These are phyloP conservation scores for Cyprinodon brontotheroides DNA, from an alignment of 2,113 vertebrate genomes.

Conservation along the genomic window DNA sequence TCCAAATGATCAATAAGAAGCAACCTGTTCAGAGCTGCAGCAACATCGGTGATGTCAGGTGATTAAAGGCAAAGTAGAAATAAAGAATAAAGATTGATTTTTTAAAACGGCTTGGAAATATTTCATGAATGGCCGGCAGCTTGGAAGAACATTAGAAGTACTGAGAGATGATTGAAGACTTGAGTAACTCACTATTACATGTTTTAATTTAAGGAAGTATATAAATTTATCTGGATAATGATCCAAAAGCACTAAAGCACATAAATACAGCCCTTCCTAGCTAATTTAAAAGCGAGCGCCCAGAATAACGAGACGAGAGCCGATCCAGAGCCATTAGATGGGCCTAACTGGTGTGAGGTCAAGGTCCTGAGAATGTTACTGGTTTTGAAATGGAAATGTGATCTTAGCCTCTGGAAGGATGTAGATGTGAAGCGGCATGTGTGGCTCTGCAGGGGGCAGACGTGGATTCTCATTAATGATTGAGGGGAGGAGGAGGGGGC, in stretches of 20 bases:
- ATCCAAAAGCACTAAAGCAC: not conserved
- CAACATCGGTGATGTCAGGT: too few species aligned
- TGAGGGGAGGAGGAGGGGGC: constrained; percentile 8
- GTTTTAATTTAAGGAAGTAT: not conserved
- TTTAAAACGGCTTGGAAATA: too few species aligned
- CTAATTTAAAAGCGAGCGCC: constrained; percentile 15
- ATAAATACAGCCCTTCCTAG: not conserved
- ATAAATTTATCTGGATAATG: not conserved
- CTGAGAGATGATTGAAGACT: not conserved
- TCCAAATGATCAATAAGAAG: too few species aligned
- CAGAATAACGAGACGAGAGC: constrained; percentile 15
- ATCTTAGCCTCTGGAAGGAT: constrained; percentile 11
- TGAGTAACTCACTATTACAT: not conserved
- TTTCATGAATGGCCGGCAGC: too few species aligned
- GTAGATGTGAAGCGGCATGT: constrained; percentile 31
- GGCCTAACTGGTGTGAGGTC: not conserved
- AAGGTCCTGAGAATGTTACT: constrained; percentile 44
- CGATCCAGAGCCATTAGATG: not conserved
- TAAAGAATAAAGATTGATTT: too few species aligned
- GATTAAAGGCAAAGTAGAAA: too few species aligned
- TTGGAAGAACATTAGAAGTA: too few species aligned
- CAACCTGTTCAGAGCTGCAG: too few species aligned
- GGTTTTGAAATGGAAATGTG: constrained; percentile 62
- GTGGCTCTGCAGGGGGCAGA: constrained; percentile 49
- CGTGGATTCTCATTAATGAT: constrained; percentile 55